phyloP scores from a whole-genome alignment of 2,113 vertebrate species.

The Prolemur simus region DNA sequence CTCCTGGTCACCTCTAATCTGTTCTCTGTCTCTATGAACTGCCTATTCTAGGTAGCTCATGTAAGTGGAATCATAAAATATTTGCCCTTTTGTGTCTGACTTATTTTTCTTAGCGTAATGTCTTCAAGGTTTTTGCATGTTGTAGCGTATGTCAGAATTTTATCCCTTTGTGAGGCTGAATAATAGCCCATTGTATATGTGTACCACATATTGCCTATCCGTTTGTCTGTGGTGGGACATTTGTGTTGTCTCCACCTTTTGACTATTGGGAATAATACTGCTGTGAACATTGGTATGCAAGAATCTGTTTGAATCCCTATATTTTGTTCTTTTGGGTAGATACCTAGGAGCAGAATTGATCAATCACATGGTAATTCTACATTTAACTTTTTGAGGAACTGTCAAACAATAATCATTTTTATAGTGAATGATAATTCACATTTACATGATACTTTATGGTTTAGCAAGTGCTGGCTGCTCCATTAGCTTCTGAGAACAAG shows the following conservation, averaged over 20 bases:
- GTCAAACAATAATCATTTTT: constrained; percentile 26
- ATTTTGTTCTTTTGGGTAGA: background rate
- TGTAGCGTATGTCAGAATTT: background rate
- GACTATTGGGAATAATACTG: background rate
- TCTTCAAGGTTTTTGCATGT: background rate
- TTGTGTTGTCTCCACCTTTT: background rate
- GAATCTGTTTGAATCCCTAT: background rate
- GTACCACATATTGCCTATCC: background rate
- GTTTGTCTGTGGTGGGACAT: background rate
- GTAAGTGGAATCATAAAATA: background rate
- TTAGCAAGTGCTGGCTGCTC: background rate
- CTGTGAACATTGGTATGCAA: background rate
- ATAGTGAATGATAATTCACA: constrained; percentile 2
- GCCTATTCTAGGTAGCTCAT: background rate
- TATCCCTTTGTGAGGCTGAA: background rate
- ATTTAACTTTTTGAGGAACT: constrained; percentile 40
- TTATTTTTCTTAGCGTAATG: background rate
- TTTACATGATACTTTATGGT: background rate
- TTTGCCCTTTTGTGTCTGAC: background rate
- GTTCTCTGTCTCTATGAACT: background rate
- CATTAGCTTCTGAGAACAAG: constrained; percentile 20
- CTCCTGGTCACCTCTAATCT: background rate
- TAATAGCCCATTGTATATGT: too few species aligned
- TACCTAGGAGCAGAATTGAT: background rate
- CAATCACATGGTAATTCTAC: background rate